A percentile compares a stretch with the other conserved stretches of the same genome.
phyloP scores from a whole-genome alignment of 2,797 vertebrate genomes.

The Neopelma chrysocephalum region DNA sequence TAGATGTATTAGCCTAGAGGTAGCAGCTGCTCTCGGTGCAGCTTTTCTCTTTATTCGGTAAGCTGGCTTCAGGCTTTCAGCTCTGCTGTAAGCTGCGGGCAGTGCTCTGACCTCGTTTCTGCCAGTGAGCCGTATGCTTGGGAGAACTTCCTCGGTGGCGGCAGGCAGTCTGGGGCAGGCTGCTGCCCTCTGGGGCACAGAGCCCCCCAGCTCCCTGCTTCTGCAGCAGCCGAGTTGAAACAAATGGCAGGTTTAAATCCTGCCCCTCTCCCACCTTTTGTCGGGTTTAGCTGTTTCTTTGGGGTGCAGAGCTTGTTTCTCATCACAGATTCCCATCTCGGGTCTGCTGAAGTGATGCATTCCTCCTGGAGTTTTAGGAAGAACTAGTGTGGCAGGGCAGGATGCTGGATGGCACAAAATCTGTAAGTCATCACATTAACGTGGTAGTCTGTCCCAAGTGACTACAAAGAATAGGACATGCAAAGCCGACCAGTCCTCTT shows the following conservation, averaged over 20 bases:
- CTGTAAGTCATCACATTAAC: not conserved
- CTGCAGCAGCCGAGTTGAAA: not conserved
- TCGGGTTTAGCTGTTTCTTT: not conserved
- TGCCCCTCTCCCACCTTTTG: not conserved
- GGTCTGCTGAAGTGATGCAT: not conserved
- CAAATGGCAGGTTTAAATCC: not conserved
- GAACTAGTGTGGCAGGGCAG: not conserved
- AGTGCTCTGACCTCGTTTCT: slow-evolving; percentile 42
- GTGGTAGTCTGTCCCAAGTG: not conserved
- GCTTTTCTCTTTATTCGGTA: slow-evolving; percentile 30
- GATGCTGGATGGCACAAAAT: not conserved
- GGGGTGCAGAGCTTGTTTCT: not conserved
- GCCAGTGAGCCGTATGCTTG: not conserved
- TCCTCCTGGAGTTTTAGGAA: not conserved
- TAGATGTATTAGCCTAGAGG: not conserved
- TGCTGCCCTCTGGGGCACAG: not conserved
- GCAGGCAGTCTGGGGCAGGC: not conserved
- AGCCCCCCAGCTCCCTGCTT: not conserved
- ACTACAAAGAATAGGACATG: not conserved
- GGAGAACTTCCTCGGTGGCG: not conserved
- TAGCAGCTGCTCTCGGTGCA: slow-evolving; percentile 28
- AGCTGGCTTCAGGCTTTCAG: slow-evolving; percentile 31
- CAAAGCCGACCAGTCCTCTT: not conserved
- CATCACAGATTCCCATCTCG: fast-evolving
- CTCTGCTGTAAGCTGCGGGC: slow-evolving; percentile 15